Percentiles rank a stretch among this genome's conserved stretches.
phyloP scores from a whole-genome alignment of 2,113 vertebrate genomes.

The Tor tambroides region DNA sequence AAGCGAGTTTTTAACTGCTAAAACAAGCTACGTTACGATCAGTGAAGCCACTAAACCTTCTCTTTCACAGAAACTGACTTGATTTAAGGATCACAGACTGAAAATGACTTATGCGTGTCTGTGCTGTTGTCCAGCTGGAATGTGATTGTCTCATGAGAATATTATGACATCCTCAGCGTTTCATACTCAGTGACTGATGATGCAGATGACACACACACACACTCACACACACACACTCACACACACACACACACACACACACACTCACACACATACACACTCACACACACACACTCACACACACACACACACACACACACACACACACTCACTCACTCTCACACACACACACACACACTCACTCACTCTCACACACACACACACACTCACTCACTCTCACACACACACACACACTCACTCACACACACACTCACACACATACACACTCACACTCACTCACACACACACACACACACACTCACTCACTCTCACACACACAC shows the following conservation, averaged over 20 bases:
- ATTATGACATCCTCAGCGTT: background rate
- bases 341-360: background rate
- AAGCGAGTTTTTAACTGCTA: too few relatives aligned
- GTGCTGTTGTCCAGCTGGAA: background rate
- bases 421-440: background rate
- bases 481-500: too few relatives aligned
- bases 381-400: background rate
- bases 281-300: too few relatives aligned
- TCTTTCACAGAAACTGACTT: background rate
- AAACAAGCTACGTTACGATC: too few relatives aligned
- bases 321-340: too few relatives aligned
- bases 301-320: too few relatives aligned
- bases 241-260: background rate
- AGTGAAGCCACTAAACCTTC: too few relatives aligned
- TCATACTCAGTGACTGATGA: background rate
- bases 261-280: too few relatives aligned
- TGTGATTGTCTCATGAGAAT: conserved; percentile 6
- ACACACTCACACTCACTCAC: background rate
- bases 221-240: background rate
- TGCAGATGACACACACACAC: background rate
- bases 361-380: too few relatives aligned
- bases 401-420: too few relatives aligned
- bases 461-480: too few relatives aligned
- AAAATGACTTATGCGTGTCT: background rate
- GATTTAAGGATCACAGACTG: background rate